Evolutionary conservation across 2,888 invertebrate genomes (phyloP), one percentile per base, ranked within the genome.

Genomic region (Drosophila lacicola): DNA sequence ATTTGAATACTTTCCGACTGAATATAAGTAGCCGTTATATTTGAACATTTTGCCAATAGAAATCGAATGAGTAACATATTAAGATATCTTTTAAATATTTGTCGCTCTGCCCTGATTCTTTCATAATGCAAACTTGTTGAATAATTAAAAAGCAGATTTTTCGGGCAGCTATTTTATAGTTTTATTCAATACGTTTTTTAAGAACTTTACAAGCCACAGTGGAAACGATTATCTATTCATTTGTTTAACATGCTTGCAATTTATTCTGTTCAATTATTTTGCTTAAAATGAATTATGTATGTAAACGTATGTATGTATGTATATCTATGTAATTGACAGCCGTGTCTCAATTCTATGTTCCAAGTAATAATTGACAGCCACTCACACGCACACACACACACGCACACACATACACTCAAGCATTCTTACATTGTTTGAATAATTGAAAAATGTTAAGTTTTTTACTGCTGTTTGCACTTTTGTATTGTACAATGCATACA

Each of bases 261-360:
- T 63, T 60, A 74, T 74, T 74, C 55, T 74, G 50, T 63, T 68
- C 70, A 69, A 74, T 74, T 46, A 55, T 55, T 74, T 74, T 78
- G 67, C 74, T 74, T 66, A 78, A 57, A 56, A 60, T 55, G 74
- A 57, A 72, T 60, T 60, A 42, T 78, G 54, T 55, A 67, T 39
- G 29, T 42, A 6, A 33, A 46, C 25, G 42, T 66, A 62, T 25
- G n/a, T 41, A 39, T 54, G 19, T 37, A 19, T 34, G 17, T n/a
- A 25, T 39, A 17, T 49, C 14, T 51, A 60, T 47, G 51, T 68
- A 78, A 78, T 78, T 75, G 79, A 75, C 79, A 67, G 56, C 51
- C 51, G 72, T 57, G 53, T 50, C 44, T 61, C 61, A 67, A 54
- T 61, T 46, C n/a, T 70, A 64, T 37, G 71, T 44, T 51, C 21